Conservation (phyloP, 2,797 vertebrate species). For the Sciurus carolinensis region DNA sequence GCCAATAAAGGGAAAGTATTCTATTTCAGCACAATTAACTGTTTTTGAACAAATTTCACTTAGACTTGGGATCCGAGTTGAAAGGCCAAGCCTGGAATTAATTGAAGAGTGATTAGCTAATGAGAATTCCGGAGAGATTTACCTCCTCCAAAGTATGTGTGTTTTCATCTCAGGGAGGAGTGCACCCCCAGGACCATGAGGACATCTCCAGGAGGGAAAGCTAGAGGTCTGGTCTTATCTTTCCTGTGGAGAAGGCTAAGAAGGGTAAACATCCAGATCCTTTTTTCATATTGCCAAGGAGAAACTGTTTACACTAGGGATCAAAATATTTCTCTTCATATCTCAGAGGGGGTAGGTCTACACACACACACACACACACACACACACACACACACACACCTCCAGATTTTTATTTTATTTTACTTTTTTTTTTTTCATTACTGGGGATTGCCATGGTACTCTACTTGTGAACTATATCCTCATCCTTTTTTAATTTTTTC, state of each 20-base stretch:
- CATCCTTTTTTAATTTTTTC: too few relatives aligned
- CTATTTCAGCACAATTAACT: neutral
- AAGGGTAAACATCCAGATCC: neutral
- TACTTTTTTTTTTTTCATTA: too few relatives aligned
- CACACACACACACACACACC: too few relatives aligned
- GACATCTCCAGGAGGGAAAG: neutral
- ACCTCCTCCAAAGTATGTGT: neutral
- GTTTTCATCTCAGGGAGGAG: neutral
- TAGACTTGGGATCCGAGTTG: neutral
- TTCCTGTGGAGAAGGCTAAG: neutral
- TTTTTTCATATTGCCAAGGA: neutral
- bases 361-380: too few relatives aligned
- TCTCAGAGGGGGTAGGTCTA: neutral
- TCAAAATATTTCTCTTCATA: neutral
- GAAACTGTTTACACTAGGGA: neutral
- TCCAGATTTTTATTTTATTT: too few relatives aligned
- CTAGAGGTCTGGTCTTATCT: neutral
- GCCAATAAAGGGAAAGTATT: neutral
- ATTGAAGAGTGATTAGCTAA: neutral
- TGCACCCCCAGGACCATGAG: neutral
- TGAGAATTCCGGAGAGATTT: neutral
- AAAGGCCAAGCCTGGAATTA: neutral
- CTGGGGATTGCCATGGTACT: too few relatives aligned
- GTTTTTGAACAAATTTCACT: constrained; percentile 48
- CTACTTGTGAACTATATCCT: too few relatives aligned